These are phyloP conservation scores for Acrocera orbiculus DNA, from an alignment of 2,888 invertebrate genomes.

Conservation along the genomic window DNA sequence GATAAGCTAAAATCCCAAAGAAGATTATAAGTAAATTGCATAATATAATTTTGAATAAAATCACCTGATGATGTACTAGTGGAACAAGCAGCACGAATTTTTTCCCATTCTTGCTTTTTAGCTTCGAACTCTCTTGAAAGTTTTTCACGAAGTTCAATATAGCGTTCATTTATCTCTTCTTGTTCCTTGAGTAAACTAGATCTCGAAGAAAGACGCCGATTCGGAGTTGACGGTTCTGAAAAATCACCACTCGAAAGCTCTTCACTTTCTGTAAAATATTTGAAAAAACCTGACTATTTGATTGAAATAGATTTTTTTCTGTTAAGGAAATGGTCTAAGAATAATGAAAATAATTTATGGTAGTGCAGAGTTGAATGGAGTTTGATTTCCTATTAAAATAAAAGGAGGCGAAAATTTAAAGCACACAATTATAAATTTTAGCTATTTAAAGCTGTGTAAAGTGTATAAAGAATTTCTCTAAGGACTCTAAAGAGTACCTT, in stretches of 20 bases:
- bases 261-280: slow-evolving; percentile 23
- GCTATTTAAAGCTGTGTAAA: no score
- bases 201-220: slow-evolving; percentile 17
- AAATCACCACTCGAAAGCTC: slow-evolving; percentile 33
- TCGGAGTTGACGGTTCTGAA: slow-evolving; percentile 32
- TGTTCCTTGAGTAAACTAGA: slow-evolving; percentile 27
- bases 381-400: no score
- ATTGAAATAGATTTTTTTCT: neutral
- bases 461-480: no score
- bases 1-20: slow-evolving; percentile 12
- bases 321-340: neutral
- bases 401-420: no score
- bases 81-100: slow-evolving; percentile 21
- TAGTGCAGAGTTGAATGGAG: no score
- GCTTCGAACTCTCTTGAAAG: slow-evolving; percentile 58
- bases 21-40: neutral
- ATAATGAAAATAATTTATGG: no score
- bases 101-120: slow-evolving; percentile 48
- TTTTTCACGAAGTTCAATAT: slow-evolving; percentile 51
- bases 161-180: slow-evolving; percentile 53
- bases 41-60: neutral
- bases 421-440: no score
- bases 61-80: slow-evolving; percentile 13
- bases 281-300: slow-evolving; percentile 2
- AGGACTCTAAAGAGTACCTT: no score